Evolutionary conservation across 2,888 invertebrate genomes (phyloP).

Genomic region (Aplocera efformata): DNA sequence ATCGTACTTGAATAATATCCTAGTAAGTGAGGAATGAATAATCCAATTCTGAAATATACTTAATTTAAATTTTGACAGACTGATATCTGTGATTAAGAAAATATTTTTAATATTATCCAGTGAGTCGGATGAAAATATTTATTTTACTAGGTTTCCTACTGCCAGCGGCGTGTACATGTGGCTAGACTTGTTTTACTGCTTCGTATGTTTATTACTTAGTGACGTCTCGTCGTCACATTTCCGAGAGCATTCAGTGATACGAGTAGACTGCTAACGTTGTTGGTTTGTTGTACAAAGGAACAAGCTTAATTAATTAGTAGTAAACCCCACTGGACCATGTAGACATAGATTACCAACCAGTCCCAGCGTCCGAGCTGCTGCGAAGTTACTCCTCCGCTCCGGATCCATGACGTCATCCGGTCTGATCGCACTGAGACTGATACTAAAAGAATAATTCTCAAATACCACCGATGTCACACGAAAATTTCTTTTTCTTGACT

Average conservation of each 20-base stretch:
- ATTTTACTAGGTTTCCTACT: slow-evolving; percentile 77
- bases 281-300: slow-evolving; percentile 56
- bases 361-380: slow-evolving; percentile 24
- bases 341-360: slow-evolving; percentile 35
- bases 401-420: slow-evolving; percentile 45
- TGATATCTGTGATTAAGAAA: slow-evolving; percentile 81
- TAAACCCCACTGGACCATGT: slow-evolving; percentile 51
- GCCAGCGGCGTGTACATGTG: slow-evolving; percentile 61
- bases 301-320: slow-evolving; percentile 60
- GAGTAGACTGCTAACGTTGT: slow-evolving; percentile 41
- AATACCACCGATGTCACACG: slow-evolving; percentile 76
- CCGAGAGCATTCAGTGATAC: slow-evolving; percentile 36
- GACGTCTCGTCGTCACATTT: slow-evolving; percentile 47
- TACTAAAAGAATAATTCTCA: slow-evolving; percentile 47
- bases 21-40: slow-evolving; percentile 73
- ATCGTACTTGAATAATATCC: slow-evolving; percentile 73
- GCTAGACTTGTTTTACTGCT: slow-evolving; percentile 60
- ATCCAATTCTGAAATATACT: slow-evolving; percentile 80
- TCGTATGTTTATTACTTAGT: slow-evolving; percentile 62
- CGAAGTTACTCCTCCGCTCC: slow-evolving; percentile 6
- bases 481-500: slow-evolving; percentile 54
- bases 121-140: slow-evolving; percentile 79
- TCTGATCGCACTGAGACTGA: slow-evolving; percentile 61
- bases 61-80: slow-evolving; percentile 81
- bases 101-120: slow-evolving; percentile 81